These are phyloP conservation scores for Gorsachius magnificus DNA, from an alignment of 2,797 vertebrate species.

Conservation along the genomic window DNA sequence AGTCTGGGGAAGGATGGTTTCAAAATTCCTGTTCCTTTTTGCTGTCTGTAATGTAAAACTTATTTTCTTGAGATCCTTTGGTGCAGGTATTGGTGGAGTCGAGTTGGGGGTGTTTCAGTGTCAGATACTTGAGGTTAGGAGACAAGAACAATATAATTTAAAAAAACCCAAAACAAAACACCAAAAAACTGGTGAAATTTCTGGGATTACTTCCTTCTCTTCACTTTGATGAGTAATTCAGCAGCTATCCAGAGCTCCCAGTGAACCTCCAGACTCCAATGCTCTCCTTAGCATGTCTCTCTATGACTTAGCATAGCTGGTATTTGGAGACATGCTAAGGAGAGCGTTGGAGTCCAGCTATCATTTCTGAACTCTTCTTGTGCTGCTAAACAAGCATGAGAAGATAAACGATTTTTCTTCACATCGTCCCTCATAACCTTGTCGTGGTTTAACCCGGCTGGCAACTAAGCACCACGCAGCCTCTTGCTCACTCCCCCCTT, in stretches of 20 bases:
- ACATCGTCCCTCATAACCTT: neutral
- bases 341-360: too few species aligned
- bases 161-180: neutral
- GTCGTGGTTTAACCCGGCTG: too few species aligned
- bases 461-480: too few species aligned
- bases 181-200: fast-evolving
- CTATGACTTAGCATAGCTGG: too few species aligned
- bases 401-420: neutral
- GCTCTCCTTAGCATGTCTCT: neutral
- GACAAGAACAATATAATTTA: neutral
- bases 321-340: too few species aligned
- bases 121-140: neutral
- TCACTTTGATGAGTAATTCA: neutral
- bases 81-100: neutral
- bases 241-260: neutral
- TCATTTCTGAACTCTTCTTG: neutral
- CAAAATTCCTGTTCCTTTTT: neutral
- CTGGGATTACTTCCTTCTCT: neutral
- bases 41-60: neutral
- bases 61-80: neutral
- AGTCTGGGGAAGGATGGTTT: neutral
- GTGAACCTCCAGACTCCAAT: neutral
- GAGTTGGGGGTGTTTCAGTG: neutral
- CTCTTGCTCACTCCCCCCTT: too few species aligned
- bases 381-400: neutral